These are phyloP conservation scores for Polydrusus cervinus DNA, from an alignment of 2,888 invertebrate species.

Conservation along the genomic window DNA sequence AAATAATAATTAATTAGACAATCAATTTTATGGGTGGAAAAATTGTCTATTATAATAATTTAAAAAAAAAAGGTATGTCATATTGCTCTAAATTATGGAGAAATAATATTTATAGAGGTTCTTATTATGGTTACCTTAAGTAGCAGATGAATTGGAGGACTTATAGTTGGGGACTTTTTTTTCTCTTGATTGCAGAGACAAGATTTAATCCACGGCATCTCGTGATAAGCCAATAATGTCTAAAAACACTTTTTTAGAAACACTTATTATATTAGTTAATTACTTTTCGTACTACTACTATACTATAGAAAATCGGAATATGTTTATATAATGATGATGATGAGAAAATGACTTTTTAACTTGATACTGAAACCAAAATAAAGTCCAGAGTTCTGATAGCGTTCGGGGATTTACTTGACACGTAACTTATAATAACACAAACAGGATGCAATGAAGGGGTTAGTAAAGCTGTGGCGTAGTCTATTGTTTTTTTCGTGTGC, in stretches of 20 bases:
- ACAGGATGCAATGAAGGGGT: conserved; percentile 24
- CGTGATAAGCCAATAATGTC: conserved; percentile 41
- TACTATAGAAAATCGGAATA: neutral
- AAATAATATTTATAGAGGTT: no score
- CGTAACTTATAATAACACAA: conserved; percentile 15
- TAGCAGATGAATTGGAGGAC: conserved; percentile 72
- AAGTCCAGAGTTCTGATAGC: conserved; percentile 4
- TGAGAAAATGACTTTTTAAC: neutral
- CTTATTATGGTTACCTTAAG: conserved; percentile 67
- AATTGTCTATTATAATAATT: no score
- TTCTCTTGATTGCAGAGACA: conserved; percentile 72
- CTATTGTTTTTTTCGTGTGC: conserved; percentile 25
- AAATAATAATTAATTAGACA: no score
- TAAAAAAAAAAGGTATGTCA: no score
- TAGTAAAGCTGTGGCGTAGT: conserved; percentile 37
- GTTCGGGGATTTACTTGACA: conserved; percentile 20
- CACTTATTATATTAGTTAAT: conserved; percentile 3
- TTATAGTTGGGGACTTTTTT: conserved; percentile 70
- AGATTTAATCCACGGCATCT: conserved; percentile 72
- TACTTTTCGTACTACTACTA: neutral
- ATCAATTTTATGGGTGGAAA: no score
- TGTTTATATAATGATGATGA: neutral
- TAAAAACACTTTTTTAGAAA: conserved; percentile 16
- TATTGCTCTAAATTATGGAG: no score
- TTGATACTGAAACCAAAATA: conserved; percentile 11